phyloP scores from a whole-genome alignment of 2,888 invertebrate species.

The Thumatha senex region DNA sequence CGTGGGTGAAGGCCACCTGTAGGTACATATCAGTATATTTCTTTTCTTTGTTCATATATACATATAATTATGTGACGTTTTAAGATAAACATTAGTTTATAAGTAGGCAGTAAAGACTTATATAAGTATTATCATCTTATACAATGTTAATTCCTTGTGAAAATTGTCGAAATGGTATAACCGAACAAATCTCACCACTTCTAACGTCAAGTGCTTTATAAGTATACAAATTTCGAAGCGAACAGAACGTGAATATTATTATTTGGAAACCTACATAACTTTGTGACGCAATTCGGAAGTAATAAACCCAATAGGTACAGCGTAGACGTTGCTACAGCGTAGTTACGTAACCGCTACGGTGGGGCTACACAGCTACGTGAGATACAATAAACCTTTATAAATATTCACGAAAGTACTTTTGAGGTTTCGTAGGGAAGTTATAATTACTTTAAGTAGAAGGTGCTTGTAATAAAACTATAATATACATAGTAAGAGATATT shows the following conservation, averaged over 20 bases:
- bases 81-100: too few relatives aligned
- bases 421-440: conserved; percentile 1
- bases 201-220: neutral
- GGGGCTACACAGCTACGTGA: conserved; percentile 6
- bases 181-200: neutral
- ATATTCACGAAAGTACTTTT: neutral
- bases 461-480: neutral
- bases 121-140: too few relatives aligned
- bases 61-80: too few relatives aligned
- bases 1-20: too few relatives aligned
- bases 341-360: conserved; percentile 19
- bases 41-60: too few relatives aligned
- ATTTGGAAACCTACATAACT: conserved; percentile 27
- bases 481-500: neutral
- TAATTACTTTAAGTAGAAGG: neutral
- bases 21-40: too few relatives aligned
- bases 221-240: neutral
- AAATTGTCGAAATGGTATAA: too few relatives aligned
- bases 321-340: conserved; percentile 20
- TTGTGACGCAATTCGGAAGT: conserved; percentile 30
- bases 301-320: conserved; percentile 30
- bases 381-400: conserved; percentile 1
- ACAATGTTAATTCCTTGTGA: too few relatives aligned
- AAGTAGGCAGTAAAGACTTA: too few relatives aligned
- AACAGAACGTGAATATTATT: conserved; percentile 17